Base-by-base conservation (phyloP, 53 echinoderm and acorn worm species). In the Patiria pectinifera region DNA sequence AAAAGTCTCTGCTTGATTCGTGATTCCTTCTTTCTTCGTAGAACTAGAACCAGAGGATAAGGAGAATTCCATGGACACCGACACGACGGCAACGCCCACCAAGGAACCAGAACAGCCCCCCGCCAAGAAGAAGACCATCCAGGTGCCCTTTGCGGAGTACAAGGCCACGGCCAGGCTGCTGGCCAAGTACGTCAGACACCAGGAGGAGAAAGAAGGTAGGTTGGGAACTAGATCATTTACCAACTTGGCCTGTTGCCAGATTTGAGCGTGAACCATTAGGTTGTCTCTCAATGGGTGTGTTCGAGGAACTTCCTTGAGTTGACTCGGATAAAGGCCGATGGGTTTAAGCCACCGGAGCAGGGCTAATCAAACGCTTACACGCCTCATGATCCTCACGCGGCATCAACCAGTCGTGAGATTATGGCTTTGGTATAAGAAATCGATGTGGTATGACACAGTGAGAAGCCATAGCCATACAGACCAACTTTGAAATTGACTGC, bases 151-250 rank as follows among this genome's bases (percentile, higher is more conserved):
- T 91, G 97, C 95, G 21, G 99, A 99, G 78, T 99, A 99, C 92
- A 95, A 95, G 84, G 90, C 86, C 59, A 99, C 97, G 7, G 96
- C 97, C 21, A 99, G 96, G 60, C 93, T 99, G 18, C 83, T 99
- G 71, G 95, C 93, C 7, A 71, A 93, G 58, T 97, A 96, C 80
- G 95, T 99, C 95, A 95, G 99, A 49, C 89, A 94, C 59, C 94
- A 96, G 77, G 99, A 99, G 81, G 97, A 99, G 21, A 96, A 95
- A 86, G 99, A 97, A 99, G 99, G 99, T 99, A 43, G 23, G 88
- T 62, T 22, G 12, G 74, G 22, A 74, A 24, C 66, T 16, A 66
- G 19, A 66, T 6, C 66, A 15, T 16, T 66, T 66, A 16, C 66
- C 66, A 14, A 14, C 3, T 12, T 15, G 70, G 70, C 4, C 70